A percentile compares a stretch with the other conserved stretches of the same genome.
These are phyloP conservation scores for Drosophila recens DNA, from an alignment of 2,888 invertebrate genomes.

Conservation along the genomic window DNA sequence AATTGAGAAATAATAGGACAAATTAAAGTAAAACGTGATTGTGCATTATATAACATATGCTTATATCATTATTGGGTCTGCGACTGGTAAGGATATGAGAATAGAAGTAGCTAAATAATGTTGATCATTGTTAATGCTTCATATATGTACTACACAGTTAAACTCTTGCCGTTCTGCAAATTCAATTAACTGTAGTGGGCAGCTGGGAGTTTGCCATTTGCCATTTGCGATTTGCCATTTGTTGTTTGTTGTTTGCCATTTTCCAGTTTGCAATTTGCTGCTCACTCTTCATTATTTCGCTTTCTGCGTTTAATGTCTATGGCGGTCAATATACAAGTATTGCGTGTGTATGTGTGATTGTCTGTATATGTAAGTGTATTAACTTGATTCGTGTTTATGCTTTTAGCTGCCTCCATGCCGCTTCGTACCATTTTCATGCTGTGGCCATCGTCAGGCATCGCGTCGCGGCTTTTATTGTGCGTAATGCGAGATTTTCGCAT, in stretches of 20 bases:
- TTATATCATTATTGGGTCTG: no score
- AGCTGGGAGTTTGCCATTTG: conserved; percentile 31
- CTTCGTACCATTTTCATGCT: neutral
- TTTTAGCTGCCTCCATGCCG: conserved; percentile 35
- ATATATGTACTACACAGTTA: neutral
- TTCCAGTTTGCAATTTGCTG: conserved; percentile 37
- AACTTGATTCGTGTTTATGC: conserved; percentile 35
- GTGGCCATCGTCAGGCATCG: conserved; percentile 10
- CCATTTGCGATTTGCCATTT: conserved; percentile 32
- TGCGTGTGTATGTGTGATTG: neutral
- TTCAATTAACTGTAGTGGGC: conserved; percentile 65
- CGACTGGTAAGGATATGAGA: neutral
- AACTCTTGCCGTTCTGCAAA: conserved; percentile 25
- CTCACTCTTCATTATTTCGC: conserved; percentile 51
- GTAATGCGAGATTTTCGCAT: conserved; percentile 56
- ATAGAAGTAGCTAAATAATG: conserved; percentile 4
- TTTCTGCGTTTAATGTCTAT: conserved; percentile 49
- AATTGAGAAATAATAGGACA: neutral
- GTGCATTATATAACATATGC: no score
- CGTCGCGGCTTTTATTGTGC: conserved; percentile 38
- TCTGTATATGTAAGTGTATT: conserved; percentile 19
- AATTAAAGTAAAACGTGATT: no score
- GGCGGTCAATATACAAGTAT: conserved; percentile 23
- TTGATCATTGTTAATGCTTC: conserved; percentile 3
- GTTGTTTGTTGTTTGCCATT: conserved; percentile 25